phyloP scores from a whole-genome alignment of 2,888 invertebrate genomes.

The Drosophila kokeensis region DNA sequence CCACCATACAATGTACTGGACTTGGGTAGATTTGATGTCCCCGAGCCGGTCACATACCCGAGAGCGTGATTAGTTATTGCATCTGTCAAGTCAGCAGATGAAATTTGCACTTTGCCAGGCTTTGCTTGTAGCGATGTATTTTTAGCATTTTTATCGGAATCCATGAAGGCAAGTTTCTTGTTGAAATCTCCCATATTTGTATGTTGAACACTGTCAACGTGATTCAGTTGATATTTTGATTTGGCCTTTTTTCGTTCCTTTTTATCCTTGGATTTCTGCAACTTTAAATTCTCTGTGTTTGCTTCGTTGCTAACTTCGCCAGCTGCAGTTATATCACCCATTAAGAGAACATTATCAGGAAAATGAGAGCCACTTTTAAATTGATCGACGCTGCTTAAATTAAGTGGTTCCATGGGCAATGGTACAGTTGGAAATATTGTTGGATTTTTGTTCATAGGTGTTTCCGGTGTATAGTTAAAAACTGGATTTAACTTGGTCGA shows the following conservation, averaged over 20 bases:
- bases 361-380: constrained; percentile 4
- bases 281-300: constrained; percentile 7
- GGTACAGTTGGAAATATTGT: background rate
- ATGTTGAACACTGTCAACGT: background rate
- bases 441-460: background rate
- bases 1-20: constrained; percentile 26
- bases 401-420: constrained; percentile 50
- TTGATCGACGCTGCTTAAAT: constrained; percentile 45
- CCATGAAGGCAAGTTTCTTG: constrained; percentile 14
- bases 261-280: constrained; percentile 60
- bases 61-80: constrained; percentile 2
- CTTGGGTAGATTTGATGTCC: background rate
- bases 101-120: constrained; percentile 1
- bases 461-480: constrained; percentile 1
- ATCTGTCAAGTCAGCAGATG: constrained; percentile 2
- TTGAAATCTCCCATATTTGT: background rate
- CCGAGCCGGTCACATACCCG: constrained; percentile 1
- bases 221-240: constrained; percentile 33
- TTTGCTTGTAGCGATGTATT: background rate
- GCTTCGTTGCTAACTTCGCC: background rate
- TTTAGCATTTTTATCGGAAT: constrained; percentile 3
- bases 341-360: background rate
- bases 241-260: constrained; percentile 77
- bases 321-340: background rate
- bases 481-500: constrained; percentile 11